Base-by-base conservation (phyloP, 1,140 invertebrate species). In the Aethina tumida region DNA sequence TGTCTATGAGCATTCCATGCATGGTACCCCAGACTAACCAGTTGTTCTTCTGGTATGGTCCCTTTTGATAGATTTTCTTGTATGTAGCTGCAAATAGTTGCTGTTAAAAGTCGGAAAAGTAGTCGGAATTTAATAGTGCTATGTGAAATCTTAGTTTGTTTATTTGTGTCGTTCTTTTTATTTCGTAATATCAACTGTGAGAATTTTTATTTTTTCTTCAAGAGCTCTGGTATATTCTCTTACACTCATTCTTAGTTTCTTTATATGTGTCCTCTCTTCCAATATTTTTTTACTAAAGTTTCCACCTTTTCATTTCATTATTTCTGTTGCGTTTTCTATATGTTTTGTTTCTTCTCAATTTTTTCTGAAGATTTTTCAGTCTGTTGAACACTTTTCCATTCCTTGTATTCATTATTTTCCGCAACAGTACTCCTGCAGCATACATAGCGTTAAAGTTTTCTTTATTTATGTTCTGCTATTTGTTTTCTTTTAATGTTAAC, bases 1-100 rank as follows among this genome's bases (percentile, higher is more conserved):
- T 52, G 22, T 53, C 46, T n/a, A 19, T 15, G n/a, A 53, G 5
- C 12, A 48, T 8, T 10, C 48, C 45, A 15, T 53, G 48, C 6
- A 43, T 33, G 0, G 45, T 51, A 9, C 46, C 45, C 46, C 45
- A 46, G 0, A 53, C 35, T 38, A 1, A 43, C 43, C 15, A 54
- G 27, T 32, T 54, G 52, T 33, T 52, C 47, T 0, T 9, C 25
- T 0, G 43, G 49, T 5, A 51, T 48, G 3, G 34, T 29, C 47
- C 47, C 44, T 18, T 32, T 26, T 5, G 42, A 38, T 5, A 44
- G 27, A 8, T 13, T 1, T 28, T 43, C 35, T 24, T 38, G 27
- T 18, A 49, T 21, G 10, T 31, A 16, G 3, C 22, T 15, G 16
- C 37, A 33, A 7, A 53, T 38, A n/a, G 36, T 35, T 15, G 43